Conservation (phyloP, 2,888 invertebrate genomes). For the Nematopogon swammerdamellus region DNA sequence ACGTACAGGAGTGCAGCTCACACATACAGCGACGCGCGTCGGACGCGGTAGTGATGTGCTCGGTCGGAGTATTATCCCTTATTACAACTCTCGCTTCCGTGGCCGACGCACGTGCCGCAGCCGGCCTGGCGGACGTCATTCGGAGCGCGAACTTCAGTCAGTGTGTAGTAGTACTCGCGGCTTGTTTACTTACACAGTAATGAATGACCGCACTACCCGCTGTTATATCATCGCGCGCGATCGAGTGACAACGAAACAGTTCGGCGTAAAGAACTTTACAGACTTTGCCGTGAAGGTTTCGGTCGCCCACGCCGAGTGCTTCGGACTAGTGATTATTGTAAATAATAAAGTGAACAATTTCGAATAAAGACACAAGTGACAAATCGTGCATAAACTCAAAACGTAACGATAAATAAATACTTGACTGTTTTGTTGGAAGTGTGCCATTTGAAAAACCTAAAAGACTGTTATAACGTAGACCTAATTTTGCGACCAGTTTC, state of each 20-base stretch:
- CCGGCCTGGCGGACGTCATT: neutral
- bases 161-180: too few species aligned
- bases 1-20: conserved; percentile 45
- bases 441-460: neutral
- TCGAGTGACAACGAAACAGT: neutral
- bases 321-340: neutral
- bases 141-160: neutral
- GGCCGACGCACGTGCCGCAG: conserved; percentile 44
- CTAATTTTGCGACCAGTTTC: too few species aligned
- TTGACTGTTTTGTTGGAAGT: neutral
- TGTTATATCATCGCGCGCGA: neutral
- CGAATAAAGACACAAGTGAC: neutral
- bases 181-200: neutral
- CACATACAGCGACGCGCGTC: conserved; percentile 26
- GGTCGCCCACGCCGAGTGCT: neutral
- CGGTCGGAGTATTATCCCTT: conserved; percentile 45
- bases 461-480: neutral
- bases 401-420: too few species aligned
- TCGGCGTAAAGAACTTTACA: neutral
- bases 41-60: conserved; percentile 51
- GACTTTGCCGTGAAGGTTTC: neutral
- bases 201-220: neutral
- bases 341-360: neutral
- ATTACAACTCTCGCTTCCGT: conserved; percentile 50
- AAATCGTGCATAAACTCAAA: too few species aligned